Percentiles rank a stretch among this genome's conserved stretches.
Conservation (phyloP, 2,797 vertebrate genomes). For the Aphelocoma californica region DNA sequence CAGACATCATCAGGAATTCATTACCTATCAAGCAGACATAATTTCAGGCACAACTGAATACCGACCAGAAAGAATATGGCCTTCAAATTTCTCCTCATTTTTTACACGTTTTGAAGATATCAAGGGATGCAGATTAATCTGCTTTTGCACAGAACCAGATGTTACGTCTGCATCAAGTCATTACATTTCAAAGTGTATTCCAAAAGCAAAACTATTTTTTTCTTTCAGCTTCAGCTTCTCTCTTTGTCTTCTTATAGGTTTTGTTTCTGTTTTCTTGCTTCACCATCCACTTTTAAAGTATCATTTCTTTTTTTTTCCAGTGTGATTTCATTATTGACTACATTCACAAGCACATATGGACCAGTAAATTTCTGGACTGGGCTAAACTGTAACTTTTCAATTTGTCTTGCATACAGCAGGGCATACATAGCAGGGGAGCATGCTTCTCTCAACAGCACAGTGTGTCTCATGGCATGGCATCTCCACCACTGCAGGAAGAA, state of each 20-base stretch:
- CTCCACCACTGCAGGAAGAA: not conserved
- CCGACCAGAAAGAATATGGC: not conserved
- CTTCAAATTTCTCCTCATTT: conserved; percentile 9
- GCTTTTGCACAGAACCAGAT: not conserved
- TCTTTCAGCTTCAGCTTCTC: not conserved
- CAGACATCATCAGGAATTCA: not conserved
- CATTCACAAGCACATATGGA: not conserved
- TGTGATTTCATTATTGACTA: not conserved
- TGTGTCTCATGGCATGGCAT: not conserved
- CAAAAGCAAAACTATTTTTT: not conserved
- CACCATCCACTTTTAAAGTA: not conserved
- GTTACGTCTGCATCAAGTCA: conserved; percentile 18
- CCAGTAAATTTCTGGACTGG: not conserved
- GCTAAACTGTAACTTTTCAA: not conserved
- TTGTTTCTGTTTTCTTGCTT: not conserved
- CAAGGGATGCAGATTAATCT: conserved; percentile 20
- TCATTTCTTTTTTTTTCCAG: not conserved
- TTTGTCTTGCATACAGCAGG: not conserved
- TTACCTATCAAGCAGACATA: not conserved
- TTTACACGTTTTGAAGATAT: conserved; percentile 1
- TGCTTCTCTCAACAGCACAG: not conserved
- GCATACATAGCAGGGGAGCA: not conserved
- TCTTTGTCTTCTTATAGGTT: not conserved
- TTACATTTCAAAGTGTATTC: conserved; percentile 24
- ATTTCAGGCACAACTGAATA: not conserved